A percentile compares a stretch with the other conserved stretches of the same genome.
Evolutionary conservation across 1,140 invertebrate genomes (phyloP).

Genomic region (Apis cerana): DNA sequence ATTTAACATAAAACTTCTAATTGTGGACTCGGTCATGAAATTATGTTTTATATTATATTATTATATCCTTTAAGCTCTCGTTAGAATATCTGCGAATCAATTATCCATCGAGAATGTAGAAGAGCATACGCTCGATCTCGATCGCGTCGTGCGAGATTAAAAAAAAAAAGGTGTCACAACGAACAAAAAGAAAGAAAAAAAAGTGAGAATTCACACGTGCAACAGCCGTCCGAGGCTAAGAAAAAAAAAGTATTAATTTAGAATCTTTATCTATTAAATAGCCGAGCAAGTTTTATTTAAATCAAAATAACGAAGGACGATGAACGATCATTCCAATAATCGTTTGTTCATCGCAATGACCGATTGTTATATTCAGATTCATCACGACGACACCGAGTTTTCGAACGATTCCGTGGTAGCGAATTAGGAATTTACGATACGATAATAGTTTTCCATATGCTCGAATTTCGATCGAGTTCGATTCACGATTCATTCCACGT

Average conservation of each 20-base stretch:
- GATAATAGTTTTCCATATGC: neutral
- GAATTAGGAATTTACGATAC: slow-evolving; percentile 11
- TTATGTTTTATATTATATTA: neutral
- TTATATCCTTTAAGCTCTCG: neutral
- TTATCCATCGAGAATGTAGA: neutral
- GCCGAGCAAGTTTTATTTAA: slow-evolving; percentile 11
- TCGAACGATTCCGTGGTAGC: slow-evolving; percentile 16
- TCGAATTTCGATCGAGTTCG: neutral
- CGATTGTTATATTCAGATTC: neutral
- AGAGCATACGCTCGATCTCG: neutral
- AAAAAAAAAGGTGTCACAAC: neutral
- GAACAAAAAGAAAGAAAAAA: slow-evolving; percentile 1
- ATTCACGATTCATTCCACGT: neutral
- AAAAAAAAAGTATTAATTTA: slow-evolving; percentile 37
- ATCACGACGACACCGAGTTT: neutral
- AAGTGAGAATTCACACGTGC: slow-evolving; percentile 20
- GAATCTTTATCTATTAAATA: slow-evolving; percentile 28
- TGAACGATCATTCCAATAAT: neutral
- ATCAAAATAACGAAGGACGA: neutral
- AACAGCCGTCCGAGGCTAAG: slow-evolving; percentile 70
- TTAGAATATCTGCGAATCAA: neutral
- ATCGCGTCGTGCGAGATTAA: neutral
- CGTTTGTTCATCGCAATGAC: neutral
- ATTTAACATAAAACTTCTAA: neutral
- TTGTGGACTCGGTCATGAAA: slow-evolving; percentile 5